phyloP scores from a whole-genome alignment of 2,888 invertebrate species.

The Onchidella celtica region DNA sequence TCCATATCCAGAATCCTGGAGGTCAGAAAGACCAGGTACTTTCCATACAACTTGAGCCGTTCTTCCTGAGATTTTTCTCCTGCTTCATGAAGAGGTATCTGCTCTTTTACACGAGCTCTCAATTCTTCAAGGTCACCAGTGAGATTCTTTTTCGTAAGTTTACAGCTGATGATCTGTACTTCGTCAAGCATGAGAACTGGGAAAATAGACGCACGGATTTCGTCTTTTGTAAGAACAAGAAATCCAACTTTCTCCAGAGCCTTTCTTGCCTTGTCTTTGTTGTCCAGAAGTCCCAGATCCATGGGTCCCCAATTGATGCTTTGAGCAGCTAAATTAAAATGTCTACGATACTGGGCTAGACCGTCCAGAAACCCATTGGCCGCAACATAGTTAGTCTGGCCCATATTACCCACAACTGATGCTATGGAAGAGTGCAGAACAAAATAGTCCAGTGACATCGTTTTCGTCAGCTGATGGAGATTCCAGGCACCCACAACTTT shows the following conservation, averaged over 20 bases:
- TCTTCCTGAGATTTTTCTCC: too few relatives aligned
- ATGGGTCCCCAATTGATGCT: conserved; percentile 71
- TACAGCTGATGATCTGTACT: too few relatives aligned
- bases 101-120: too few relatives aligned
- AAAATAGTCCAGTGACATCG: conserved; percentile 64
- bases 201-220: too few relatives aligned
- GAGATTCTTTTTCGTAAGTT: too few relatives aligned
- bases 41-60: conserved; percentile 52
- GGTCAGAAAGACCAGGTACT: too few relatives aligned
- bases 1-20: too few relatives aligned
- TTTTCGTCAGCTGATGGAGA: conserved; percentile 61
- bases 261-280: conserved; percentile 17
- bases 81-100: too few relatives aligned
- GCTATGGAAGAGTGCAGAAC: conserved; percentile 68
- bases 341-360: conserved; percentile 61
- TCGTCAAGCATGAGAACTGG: too few relatives aligned
- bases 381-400: conserved; percentile 68
- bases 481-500: too few relatives aligned
- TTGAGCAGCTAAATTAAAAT: conserved; percentile 59
- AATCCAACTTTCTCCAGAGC: conserved; percentile 50
- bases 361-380: conserved; percentile 69
- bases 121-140: too few relatives aligned
- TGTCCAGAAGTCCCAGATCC: conserved; percentile 60
- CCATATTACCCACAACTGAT: conserved; percentile 64
- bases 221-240: conserved; percentile 43